Evolutionary conservation across 2,888 invertebrate genomes (phyloP).

Genomic region (Chirona hameri): DNA sequence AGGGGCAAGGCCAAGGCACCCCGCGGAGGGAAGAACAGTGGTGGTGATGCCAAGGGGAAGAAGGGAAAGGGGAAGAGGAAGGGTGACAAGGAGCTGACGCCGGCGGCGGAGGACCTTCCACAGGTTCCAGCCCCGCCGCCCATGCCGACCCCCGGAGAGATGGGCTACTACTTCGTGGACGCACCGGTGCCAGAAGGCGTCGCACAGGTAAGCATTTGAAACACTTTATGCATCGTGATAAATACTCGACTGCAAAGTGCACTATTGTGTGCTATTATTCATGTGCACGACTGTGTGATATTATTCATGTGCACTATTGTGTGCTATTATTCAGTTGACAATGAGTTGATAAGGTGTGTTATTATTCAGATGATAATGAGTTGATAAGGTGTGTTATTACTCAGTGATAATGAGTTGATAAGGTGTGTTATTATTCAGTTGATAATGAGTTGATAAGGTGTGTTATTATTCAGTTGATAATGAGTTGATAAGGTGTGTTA

Average conservation of each 20-base stretch:
- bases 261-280: too few species aligned
- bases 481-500: too few species aligned
- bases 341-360: too few species aligned
- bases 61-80: not conserved
- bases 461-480: not conserved
- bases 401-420: not conserved
- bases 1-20: not conserved
- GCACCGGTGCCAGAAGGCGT: not conserved
- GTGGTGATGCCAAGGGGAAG: not conserved
- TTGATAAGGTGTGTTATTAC: too few species aligned
- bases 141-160: not conserved
- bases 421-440: not conserved
- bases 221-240: too few species aligned
- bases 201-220: not conserved
- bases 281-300: too few species aligned
- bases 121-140: not conserved
- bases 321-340: not conserved
- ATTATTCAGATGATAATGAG: not conserved
- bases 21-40: not conserved
- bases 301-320: too few species aligned
- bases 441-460: too few species aligned
- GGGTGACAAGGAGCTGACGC: not conserved
- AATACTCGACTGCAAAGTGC: too few species aligned
- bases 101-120: not conserved
- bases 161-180: slow-evolving; percentile 8